These are phyloP conservation scores for Cacoxenus indagator DNA, from an alignment of 2,888 invertebrate genomes.

Conservation along the genomic window DNA sequence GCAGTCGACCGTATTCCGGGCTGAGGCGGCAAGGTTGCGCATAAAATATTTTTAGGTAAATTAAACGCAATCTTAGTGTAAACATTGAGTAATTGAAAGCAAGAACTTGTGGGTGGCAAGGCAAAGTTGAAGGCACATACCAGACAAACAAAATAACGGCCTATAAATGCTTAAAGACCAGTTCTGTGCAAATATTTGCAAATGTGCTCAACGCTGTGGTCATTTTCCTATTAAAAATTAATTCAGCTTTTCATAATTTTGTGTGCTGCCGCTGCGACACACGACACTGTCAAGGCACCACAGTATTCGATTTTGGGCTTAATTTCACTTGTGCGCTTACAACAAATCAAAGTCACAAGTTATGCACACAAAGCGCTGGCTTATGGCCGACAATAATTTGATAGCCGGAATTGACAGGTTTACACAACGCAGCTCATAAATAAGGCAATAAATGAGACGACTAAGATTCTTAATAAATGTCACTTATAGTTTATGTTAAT, in stretches of 20 bases:
- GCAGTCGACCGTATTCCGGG: not conserved
- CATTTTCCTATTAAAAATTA: not conserved
- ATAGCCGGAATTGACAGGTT: not conserved
- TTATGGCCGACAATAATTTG: not conserved
- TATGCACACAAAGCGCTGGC: not conserved
- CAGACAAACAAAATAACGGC: not conserved
- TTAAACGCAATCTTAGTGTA: slow-evolving; percentile 5
- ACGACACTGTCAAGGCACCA: not conserved
- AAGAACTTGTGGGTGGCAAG: slow-evolving; percentile 4
- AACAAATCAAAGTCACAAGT: not conserved
- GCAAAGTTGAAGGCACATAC: not conserved
- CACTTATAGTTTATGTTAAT: slow-evolving; percentile 11
- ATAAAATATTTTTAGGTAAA: slow-evolving; percentile 16
- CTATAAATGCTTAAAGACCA: not conserved
- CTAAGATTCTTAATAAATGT: slow-evolving; percentile 12
- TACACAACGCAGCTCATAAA: not conserved
- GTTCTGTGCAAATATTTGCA: slow-evolving; percentile 6
- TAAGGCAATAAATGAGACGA: not conserved
- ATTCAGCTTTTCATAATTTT: not conserved
- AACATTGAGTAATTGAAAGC: slow-evolving; percentile 19
- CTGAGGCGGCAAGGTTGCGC: not conserved
- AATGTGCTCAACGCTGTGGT: not conserved
- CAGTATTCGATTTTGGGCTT: not conserved
- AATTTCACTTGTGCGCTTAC: not conserved
- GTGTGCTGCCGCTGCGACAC: too few relatives aligned